phyloP scores from a whole-genome alignment of 1,140 invertebrate genomes.

The Drosophila burlai region DNA sequence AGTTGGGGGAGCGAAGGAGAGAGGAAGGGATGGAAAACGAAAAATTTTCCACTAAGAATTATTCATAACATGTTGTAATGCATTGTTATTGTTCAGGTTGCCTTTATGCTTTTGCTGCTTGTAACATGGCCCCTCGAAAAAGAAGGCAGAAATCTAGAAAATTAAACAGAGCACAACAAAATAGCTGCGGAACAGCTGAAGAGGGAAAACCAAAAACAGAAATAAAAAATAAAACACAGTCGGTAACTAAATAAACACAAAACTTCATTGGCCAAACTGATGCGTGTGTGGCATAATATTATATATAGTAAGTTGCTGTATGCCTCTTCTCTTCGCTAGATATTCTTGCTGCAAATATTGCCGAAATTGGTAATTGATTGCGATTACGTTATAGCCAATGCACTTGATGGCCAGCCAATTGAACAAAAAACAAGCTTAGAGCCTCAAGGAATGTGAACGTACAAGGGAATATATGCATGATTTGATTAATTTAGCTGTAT shows the following conservation, averaged over 20 bases:
- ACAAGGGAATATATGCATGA: neutral
- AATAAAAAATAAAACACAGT: neutral
- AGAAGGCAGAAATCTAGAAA: slow-evolving; percentile 67
- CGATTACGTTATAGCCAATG: slow-evolving; percentile 42
- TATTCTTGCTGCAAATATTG: slow-evolving; percentile 19
- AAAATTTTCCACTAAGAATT: slow-evolving; percentile 77
- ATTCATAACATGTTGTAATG: slow-evolving; percentile 79
- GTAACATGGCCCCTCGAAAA: slow-evolving; percentile 39
- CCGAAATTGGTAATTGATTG: slow-evolving; percentile 30
- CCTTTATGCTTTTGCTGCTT: slow-evolving; percentile 29
- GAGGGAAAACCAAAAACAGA: slow-evolving; percentile 18
- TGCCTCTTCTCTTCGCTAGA: neutral
- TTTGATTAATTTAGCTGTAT: neutral
- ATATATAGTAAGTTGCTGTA: slow-evolving; percentile 8
- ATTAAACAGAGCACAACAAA: slow-evolving; percentile 81
- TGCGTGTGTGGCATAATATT: slow-evolving; percentile 46
- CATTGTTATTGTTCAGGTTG: slow-evolving; percentile 42
- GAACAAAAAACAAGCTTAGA: slow-evolving; percentile 13
- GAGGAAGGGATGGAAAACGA: slow-evolving; percentile 10
- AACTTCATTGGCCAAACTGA: slow-evolving; percentile 11
- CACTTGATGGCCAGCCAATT: slow-evolving; percentile 41
- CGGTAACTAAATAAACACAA: slow-evolving; percentile 25
- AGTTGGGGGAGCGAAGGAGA: slow-evolving; percentile 7
- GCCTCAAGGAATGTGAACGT: slow-evolving; percentile 20
- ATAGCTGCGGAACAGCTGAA: slow-evolving; percentile 52